phyloP scores from a whole-genome alignment of 2,797 vertebrate species.

The Remorina albescens region DNA sequence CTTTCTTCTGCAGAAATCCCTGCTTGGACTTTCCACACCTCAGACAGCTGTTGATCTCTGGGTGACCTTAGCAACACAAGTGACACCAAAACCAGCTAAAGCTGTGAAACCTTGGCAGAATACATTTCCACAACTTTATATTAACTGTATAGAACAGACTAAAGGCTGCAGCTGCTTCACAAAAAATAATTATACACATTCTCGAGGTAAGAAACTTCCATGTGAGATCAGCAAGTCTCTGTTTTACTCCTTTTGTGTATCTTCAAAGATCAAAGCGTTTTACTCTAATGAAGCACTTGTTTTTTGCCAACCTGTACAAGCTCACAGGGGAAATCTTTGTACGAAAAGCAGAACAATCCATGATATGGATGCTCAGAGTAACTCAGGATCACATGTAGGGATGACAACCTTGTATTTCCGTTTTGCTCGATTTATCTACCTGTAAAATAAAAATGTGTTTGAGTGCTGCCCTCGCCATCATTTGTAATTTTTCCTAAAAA shows the following conservation, averaged over 20 bases:
- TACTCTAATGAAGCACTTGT: constrained; percentile 41
- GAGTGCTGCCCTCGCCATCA: not conserved
- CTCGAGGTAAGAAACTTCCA: constrained; percentile 2
- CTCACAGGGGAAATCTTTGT: not conserved
- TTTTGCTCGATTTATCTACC: too few relatives aligned
- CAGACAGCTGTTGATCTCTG: constrained; percentile 43
- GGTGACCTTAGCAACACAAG: constrained; percentile 19
- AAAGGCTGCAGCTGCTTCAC: not conserved
- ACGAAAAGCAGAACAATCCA: not conserved
- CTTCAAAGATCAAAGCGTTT: constrained; percentile 44
- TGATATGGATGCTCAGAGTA: not conserved
- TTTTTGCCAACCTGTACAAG: not conserved
- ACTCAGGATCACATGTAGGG: not conserved
- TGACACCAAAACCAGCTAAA: constrained; percentile 26
- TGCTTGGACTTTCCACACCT: constrained; percentile 36
- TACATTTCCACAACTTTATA: not conserved
- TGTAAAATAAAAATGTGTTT: too few relatives aligned
- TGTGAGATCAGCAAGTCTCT: constrained; percentile 36
- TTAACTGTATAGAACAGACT: not conserved
- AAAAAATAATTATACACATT: not conserved
- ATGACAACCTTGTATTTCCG: too few relatives aligned
- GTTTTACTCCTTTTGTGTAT: constrained; percentile 33
- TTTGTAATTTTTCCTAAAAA: not conserved
- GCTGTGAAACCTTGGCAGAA: constrained; percentile 14
- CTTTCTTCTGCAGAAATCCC: constrained; percentile 36